These are phyloP conservation scores for Mongoloraphidia duomilia DNA, from an alignment of 2,888 invertebrate species.

Conservation along the genomic window DNA sequence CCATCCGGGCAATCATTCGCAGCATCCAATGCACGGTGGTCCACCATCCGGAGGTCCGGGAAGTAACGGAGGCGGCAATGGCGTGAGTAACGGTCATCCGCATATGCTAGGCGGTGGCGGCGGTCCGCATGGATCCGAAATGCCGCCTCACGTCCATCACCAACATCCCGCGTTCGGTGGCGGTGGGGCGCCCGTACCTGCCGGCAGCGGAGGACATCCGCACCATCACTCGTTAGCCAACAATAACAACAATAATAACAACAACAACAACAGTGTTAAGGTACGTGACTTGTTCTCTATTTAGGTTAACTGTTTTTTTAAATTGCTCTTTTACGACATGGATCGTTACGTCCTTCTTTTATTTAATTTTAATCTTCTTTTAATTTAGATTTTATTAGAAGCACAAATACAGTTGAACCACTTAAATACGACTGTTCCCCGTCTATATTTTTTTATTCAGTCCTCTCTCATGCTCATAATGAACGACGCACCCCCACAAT, in stretches of 20 bases:
- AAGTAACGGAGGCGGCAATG: conserved; percentile 20
- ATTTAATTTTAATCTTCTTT: no score
- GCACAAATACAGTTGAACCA: no score
- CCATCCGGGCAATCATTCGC: conserved; percentile 28
- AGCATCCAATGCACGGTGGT: conserved; percentile 23
- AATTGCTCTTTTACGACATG: no score
- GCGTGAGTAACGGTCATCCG: conserved; percentile 15
- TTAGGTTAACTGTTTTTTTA: not conserved
- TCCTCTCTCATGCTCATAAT: no score
- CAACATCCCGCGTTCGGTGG: conserved; percentile 32
- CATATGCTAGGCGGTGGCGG: conserved; percentile 15
- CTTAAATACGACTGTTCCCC: no score
- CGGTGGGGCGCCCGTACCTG: conserved; percentile 31
- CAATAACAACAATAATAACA: conserved; percentile 38
- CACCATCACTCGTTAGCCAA: conserved; percentile 33
- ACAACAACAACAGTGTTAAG: conserved; percentile 32
- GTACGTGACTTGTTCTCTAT: conserved; percentile 19
- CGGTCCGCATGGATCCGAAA: conserved; percentile 25
- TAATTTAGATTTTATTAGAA: no score
- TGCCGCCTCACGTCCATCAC: conserved; percentile 25
- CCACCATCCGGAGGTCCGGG: conserved; percentile 14
- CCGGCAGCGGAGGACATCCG: conserved; percentile 32
- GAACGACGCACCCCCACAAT: no score
- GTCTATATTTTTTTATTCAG: no score
- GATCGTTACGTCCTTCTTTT: no score